phyloP scores from a whole-genome alignment of 2,797 vertebrate genomes.

The Distichodus sexfasciatus region DNA sequence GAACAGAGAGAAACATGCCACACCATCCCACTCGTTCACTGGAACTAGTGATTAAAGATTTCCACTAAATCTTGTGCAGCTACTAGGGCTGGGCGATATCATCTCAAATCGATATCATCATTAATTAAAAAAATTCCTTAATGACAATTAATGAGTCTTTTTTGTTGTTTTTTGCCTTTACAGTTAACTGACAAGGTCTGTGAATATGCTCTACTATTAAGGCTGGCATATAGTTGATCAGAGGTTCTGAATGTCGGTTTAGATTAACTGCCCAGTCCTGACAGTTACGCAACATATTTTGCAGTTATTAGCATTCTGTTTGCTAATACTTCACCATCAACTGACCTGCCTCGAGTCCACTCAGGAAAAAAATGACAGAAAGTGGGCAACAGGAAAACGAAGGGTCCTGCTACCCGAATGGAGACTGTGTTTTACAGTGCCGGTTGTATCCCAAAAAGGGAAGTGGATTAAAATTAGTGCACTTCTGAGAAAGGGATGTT shows the following conservation, averaged over 20 bases:
- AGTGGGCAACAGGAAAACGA: not conserved
- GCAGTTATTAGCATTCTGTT: too few relatives aligned
- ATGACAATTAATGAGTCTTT: too few relatives aligned
- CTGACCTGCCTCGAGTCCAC: not conserved
- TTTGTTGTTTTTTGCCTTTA: too few relatives aligned
- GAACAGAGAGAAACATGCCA: conserved; percentile 24
- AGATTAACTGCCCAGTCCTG: too few relatives aligned
- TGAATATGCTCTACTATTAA: too few relatives aligned
- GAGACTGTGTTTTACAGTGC: not conserved
- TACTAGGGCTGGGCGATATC: not conserved
- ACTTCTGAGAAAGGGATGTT: conserved; percentile 11
- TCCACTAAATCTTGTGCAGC: not conserved
- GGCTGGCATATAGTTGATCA: too few relatives aligned
- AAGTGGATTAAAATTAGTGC: conserved; percentile 28
- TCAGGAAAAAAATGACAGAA: not conserved
- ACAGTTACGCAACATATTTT: too few relatives aligned
- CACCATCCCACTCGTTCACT: not conserved
- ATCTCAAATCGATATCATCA: too few relatives aligned
- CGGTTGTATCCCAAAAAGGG: conserved; percentile 18
- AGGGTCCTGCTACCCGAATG: not conserved
- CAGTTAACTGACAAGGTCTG: too few relatives aligned
- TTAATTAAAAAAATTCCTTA: too few relatives aligned
- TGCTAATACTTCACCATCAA: too few relatives aligned
- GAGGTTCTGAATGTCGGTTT: too few relatives aligned
- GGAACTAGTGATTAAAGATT: not conserved